These are phyloP conservation scores for Colletes collaris DNA, from an alignment of 2,888 invertebrate species.

Conservation along the genomic window DNA sequence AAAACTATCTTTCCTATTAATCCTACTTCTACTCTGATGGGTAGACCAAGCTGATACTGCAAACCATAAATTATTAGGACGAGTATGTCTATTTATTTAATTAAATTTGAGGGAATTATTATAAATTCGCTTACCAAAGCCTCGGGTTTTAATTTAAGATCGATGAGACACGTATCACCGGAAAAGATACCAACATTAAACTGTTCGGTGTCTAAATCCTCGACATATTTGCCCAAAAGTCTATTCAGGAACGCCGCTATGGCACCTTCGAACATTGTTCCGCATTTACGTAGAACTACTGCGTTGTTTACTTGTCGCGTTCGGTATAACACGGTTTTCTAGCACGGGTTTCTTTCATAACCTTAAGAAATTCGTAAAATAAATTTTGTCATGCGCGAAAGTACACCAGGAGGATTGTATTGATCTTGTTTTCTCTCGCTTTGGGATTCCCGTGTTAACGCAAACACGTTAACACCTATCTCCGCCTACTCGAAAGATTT, in stretches of 20 bases:
- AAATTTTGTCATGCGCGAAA: conserved; percentile 71
- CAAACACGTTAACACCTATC: neutral
- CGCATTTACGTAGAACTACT: conserved; percentile 32
- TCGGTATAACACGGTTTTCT: conserved; percentile 20
- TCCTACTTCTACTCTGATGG: conserved; percentile 92
- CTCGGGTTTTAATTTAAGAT: conserved; percentile 91
- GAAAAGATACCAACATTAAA: conserved; percentile 93
- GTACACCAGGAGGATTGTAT: conserved; percentile 62
- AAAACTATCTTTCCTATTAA: conserved; percentile 90
- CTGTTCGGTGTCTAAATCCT: conserved; percentile 92
- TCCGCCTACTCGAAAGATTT: conserved; percentile 9
- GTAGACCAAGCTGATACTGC: conserved; percentile 91
- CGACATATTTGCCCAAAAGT: conserved; percentile 91
- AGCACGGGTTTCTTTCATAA: conserved; percentile 57
- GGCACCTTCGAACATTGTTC: conserved; percentile 89
- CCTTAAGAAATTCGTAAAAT: conserved; percentile 64
- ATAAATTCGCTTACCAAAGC: conserved; percentile 87
- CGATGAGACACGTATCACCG: conserved; percentile 90
- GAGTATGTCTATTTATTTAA: neutral
- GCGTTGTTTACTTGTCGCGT: conserved; percentile 40
- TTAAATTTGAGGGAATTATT: neutral
- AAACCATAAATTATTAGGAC: conserved; percentile 71
- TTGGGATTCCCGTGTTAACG: conserved; percentile 18
- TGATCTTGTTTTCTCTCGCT: conserved; percentile 57
- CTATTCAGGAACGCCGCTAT: conserved; percentile 92